Evolutionary conservation across 2,113 vertebrate genomes (phyloP).

Genomic region (Nycticebus coucang): DNA sequence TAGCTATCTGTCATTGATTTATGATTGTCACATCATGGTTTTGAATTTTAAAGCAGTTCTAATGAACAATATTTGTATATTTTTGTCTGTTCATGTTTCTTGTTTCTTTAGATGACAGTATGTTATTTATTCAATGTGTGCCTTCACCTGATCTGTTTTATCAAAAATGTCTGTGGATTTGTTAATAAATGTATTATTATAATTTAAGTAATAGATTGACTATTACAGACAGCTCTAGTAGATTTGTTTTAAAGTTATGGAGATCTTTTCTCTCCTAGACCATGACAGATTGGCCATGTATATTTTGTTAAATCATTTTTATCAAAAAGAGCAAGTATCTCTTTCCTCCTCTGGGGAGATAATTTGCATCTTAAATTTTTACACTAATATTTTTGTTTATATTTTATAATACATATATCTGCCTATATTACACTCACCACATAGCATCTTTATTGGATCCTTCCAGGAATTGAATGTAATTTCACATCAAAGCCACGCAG

Average conservation of each 20-base stretch:
- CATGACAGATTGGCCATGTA: not conserved
- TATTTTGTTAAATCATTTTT: not conserved
- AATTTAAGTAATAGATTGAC: not conserved
- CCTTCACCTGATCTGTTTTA: not conserved
- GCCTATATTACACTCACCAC: not conserved
- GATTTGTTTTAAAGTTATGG: not conserved
- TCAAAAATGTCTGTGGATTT: not conserved
- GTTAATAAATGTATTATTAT: not conserved
- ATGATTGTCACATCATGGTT: not conserved
- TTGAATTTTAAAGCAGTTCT: not conserved
- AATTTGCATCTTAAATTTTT: not conserved
- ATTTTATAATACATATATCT: not conserved
- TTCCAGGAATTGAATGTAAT: not conserved
- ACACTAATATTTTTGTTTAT: not conserved
- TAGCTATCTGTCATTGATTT: not conserved
- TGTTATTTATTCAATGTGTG: not conserved
- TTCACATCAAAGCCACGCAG: not conserved
- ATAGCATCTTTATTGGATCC: not conserved
- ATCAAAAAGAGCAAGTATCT: not conserved
- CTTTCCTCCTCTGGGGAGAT: not conserved
- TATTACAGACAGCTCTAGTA: not conserved
- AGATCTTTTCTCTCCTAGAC: not conserved
- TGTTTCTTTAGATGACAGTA: not conserved
- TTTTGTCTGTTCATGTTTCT: not conserved
- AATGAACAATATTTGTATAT: not conserved